These are phyloP conservation scores for Linnaemya tessellans DNA, from an alignment of 2,888 invertebrate genomes.

Conservation along the genomic window DNA sequence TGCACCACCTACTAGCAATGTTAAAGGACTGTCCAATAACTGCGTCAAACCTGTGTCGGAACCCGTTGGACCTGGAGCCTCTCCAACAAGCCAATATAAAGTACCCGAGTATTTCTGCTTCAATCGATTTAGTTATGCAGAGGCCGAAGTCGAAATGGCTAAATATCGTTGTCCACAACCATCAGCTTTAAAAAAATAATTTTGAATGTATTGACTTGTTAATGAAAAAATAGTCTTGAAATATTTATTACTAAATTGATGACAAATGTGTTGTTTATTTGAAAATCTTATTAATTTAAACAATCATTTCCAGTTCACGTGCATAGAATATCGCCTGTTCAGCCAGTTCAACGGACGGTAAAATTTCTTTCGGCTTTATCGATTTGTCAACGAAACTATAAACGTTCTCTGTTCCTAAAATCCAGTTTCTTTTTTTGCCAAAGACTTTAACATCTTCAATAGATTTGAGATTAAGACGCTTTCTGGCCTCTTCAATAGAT, in stretches of 20 bases:
- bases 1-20: conserved; percentile 81
- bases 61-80: conserved; percentile 81
- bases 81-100: conserved; percentile 87
- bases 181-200: conserved; percentile 84
- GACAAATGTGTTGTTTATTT: conserved; percentile 42
- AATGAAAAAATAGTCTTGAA: conserved; percentile 59
- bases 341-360: conserved; percentile 95
- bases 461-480: conserved; percentile 93
- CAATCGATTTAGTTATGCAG: conserved; percentile 89
- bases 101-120: conserved; percentile 95
- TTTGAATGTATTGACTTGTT: conserved; percentile 31
- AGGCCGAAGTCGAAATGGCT: conserved; percentile 93
- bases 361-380: conserved; percentile 89
- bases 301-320: conserved; percentile 99
- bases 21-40: conserved; percentile 87
- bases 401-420: conserved; percentile 89
- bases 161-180: conserved; percentile 92
- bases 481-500: conserved; percentile 92
- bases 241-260: conserved; percentile 36
- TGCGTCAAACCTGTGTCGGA: conserved; percentile 84
- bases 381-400: conserved; percentile 92
- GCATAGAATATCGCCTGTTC: conserved; percentile 98
- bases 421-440: conserved; percentile 94
- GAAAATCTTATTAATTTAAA: conserved; percentile 84
- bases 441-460: conserved; percentile 91